Evolutionary conservation across 2,797 vertebrate species (phyloP).

Genomic region (Todus mexicanus): DNA sequence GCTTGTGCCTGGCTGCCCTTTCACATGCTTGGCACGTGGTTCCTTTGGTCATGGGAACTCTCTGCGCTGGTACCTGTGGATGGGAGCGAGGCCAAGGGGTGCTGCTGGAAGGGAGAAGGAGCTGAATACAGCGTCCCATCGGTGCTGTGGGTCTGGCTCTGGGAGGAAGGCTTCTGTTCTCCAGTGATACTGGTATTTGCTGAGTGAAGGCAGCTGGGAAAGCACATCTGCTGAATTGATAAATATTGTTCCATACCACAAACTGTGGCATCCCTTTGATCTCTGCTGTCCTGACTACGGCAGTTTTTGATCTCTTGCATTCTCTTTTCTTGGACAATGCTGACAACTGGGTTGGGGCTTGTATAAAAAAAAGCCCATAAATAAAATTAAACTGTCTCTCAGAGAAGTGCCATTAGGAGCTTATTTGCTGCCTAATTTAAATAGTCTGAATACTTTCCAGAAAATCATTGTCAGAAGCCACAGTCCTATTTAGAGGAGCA

Average conservation of each 20-base stretch:
- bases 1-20: not conserved
- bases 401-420: constrained; percentile 10
- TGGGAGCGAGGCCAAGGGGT: not conserved
- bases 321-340: constrained; percentile 10
- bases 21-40: rapidly evolving
- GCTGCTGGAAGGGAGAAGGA: not conserved
- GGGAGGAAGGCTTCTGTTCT: not conserved
- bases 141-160: not conserved
- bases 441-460: constrained; percentile 45
- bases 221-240: constrained; percentile 30
- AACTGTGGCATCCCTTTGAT: constrained; percentile 50
- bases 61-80: rapidly evolving
- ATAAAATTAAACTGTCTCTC: constrained; percentile 34
- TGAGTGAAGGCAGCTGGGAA: constrained; percentile 34
- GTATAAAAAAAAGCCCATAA: not conserved
- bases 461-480: constrained; percentile 18
- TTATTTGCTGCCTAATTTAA: constrained; percentile 33
- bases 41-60: not conserved
- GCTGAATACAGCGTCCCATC: not conserved
- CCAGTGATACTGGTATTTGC: not conserved
- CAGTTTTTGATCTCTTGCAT: constrained; percentile 6
- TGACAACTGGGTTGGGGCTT: constrained; percentile 7
- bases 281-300: not conserved
- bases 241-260: constrained; percentile 44
- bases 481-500: constrained; percentile 6